phyloP scores from a whole-genome alignment of 2,888 invertebrate species.

The Lepidochrysops patricia region DNA sequence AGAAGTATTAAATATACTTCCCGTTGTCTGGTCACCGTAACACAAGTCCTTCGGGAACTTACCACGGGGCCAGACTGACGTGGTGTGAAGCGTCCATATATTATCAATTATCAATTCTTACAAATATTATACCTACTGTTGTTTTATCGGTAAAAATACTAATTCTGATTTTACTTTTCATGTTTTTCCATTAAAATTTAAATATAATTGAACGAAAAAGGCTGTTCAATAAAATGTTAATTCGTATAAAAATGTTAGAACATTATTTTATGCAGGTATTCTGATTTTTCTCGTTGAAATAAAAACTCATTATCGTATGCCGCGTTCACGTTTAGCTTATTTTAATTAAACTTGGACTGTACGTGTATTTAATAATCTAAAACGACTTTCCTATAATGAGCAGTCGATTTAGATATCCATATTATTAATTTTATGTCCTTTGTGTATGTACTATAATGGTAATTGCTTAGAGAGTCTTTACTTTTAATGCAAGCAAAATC shows the following conservation, averaged over 20 bases:
- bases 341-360: constrained; percentile 7
- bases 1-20: too few species aligned
- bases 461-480: neutral
- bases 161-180: neutral
- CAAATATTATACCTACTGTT: too few species aligned
- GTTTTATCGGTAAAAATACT: too few species aligned
- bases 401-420: neutral
- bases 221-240: neutral
- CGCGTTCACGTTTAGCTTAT: constrained; percentile 3
- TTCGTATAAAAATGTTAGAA: neutral
- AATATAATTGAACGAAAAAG: neutral
- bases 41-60: too few species aligned
- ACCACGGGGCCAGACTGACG: too few species aligned
- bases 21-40: too few species aligned
- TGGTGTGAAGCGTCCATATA: too few species aligned
- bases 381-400: constrained; percentile 10
- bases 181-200: neutral
- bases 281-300: constrained; percentile 6
- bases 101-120: too few species aligned
- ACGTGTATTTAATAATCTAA: constrained; percentile 3
- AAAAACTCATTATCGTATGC: neutral
- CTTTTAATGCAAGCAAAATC: neutral
- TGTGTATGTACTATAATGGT: neutral
- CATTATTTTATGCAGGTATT: neutral
- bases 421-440: neutral